Evolutionary conservation across 2,797 vertebrate species (phyloP).

Genomic region (Falco rusticolus): DNA sequence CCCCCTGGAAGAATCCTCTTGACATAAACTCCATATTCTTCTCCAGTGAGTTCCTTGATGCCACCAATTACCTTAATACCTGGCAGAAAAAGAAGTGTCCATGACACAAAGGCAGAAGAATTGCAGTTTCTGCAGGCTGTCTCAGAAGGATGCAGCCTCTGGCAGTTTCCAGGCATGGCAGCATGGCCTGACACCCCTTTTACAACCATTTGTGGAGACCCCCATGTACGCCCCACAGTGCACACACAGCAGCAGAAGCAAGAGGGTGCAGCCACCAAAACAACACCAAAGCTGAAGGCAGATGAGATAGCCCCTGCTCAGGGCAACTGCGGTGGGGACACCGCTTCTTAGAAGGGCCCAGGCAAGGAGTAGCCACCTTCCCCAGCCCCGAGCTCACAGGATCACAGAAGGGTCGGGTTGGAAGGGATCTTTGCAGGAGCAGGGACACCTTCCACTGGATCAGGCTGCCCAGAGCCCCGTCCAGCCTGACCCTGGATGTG

Average conservation of each 20-base stretch:
- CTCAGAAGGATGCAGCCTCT: background rate
- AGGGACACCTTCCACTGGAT: rapidly evolving
- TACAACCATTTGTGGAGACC: background rate
- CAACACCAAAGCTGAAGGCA: background rate
- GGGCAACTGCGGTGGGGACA: rapidly evolving
- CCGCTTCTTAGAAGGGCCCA: background rate
- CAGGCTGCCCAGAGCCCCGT: rapidly evolving
- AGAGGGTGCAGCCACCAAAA: rapidly evolving
- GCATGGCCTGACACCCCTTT: too few species aligned
- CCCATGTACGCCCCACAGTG: background rate
- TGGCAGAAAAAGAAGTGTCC: slow-evolving; percentile 30
- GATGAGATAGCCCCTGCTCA: background rate
- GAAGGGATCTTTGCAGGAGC: background rate
- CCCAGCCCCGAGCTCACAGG: too few species aligned
- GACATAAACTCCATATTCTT: slow-evolving; percentile 92
- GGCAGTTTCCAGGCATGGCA: background rate
- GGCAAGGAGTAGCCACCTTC: background rate
- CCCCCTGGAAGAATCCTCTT: slow-evolving; percentile 91
- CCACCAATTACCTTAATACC: slow-evolving; percentile 93
- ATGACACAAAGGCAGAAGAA: background rate
- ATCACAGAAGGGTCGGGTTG: background rate
- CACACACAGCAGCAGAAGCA: background rate
- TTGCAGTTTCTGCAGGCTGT: rapidly evolving
- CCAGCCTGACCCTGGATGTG: background rate
- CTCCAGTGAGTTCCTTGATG: slow-evolving; percentile 85